Percentiles rank a stretch among this genome's conserved stretches.
These are phyloP conservation scores for Hippocampus zosterae DNA, from an alignment of 2,113 vertebrate genomes.

Conservation along the genomic window DNA sequence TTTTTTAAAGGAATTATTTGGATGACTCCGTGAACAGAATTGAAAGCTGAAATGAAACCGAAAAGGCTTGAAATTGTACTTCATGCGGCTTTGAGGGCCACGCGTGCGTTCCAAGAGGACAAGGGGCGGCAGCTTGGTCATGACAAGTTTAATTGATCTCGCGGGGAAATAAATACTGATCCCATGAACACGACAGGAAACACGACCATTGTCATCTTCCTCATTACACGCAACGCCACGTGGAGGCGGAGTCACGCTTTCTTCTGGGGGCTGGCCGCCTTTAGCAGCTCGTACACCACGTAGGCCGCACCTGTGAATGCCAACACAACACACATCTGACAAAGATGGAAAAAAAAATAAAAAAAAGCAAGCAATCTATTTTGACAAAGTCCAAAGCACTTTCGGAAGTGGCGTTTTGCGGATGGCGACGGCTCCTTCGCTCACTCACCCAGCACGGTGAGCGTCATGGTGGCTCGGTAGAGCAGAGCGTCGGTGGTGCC, in stretches of 20 bases:
- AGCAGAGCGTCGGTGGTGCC: constrained; percentile 76
- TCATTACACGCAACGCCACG: background rate
- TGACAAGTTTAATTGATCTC: constrained; percentile 76
- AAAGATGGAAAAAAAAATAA: background rate
- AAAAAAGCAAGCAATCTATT: too few relatives aligned
- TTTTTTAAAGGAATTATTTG: too few relatives aligned
- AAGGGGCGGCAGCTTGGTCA: constrained; percentile 20
- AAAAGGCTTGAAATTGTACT: too few relatives aligned
- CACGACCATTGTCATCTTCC: background rate
- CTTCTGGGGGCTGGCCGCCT: constrained; percentile 79
- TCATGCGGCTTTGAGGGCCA: too few relatives aligned
- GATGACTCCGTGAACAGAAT: too few relatives aligned
- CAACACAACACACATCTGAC: constrained; percentile 16
- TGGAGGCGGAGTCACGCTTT: constrained; percentile 41
- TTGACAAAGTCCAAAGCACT: too few relatives aligned
- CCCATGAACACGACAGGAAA: constrained; percentile 66
- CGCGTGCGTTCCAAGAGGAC: background rate
- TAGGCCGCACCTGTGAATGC: constrained; percentile 76
- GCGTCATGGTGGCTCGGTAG: constrained; percentile 77
- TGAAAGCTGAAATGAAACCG: too few relatives aligned
- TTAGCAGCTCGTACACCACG: constrained; percentile 71
- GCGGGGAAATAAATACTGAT: constrained; percentile 78
- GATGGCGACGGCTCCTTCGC: too few relatives aligned
- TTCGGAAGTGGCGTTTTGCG: too few relatives aligned
- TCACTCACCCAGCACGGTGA: constrained; percentile 79